These are phyloP conservation scores for Caretta caretta DNA, from an alignment of 2,113 vertebrate genomes.

Conservation along the genomic window DNA sequence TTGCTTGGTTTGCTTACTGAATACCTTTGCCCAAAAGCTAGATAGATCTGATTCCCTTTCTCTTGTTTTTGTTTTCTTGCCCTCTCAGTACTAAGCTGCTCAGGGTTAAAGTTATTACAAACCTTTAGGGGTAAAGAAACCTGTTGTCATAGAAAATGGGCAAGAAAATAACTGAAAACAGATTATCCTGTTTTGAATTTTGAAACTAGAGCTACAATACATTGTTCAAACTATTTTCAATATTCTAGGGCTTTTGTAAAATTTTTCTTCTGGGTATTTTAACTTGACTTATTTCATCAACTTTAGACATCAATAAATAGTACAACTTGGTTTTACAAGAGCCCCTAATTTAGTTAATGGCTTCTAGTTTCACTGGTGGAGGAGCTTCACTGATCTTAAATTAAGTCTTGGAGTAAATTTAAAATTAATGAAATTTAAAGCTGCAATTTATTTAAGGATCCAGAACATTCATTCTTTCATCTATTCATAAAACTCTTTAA, in stretches of 20 bases:
- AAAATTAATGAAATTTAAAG: constrained; percentile 76
- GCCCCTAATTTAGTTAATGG: constrained; percentile 30
- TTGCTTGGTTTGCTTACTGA: neutral
- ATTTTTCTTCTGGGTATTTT: neutral
- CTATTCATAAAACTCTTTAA: constrained; percentile 71
- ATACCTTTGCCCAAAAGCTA: neutral
- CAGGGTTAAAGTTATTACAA: constrained; percentile 46
- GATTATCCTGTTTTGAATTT: constrained; percentile 51
- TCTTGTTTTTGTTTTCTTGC: neutral
- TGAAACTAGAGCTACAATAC: neutral
- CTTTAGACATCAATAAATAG: constrained; percentile 61
- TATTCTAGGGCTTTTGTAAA: constrained; percentile 5
- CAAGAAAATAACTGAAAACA: neutral
- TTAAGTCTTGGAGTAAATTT: constrained; percentile 70
- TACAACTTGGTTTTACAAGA: constrained; percentile 11
- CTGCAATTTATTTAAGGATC: constrained; percentile 72
- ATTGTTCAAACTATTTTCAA: constrained; percentile 46
- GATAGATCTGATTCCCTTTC: neutral
- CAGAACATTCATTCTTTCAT: constrained; percentile 71
- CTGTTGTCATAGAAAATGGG: constrained; percentile 12
- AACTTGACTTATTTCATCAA: constrained; percentile 35
- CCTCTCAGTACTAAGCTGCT: neutral
- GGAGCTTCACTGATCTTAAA: constrained; percentile 64
- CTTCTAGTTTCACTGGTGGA: constrained; percentile 42
- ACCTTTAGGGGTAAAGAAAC: constrained; percentile 21